These are phyloP conservation scores for Notocelia uddmanniana DNA, from an alignment of 2,888 invertebrate genomes.

Conservation along the genomic window DNA sequence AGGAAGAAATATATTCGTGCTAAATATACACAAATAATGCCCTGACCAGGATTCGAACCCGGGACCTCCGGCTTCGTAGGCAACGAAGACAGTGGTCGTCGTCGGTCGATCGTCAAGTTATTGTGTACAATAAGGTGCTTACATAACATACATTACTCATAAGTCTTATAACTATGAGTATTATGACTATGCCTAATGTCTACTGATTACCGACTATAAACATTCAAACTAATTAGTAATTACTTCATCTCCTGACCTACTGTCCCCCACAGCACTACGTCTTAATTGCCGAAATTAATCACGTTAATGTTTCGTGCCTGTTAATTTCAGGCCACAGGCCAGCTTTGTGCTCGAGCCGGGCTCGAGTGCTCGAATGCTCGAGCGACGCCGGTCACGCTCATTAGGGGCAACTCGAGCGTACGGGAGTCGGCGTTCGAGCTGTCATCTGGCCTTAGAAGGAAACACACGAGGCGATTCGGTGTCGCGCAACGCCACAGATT, in stretches of 20 bases:
- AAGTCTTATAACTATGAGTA: too few species aligned
- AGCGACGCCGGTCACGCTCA: slow-evolving; percentile 63
- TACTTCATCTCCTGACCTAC: slow-evolving; percentile 14
- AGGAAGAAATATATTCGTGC: too few species aligned
- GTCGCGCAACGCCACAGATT: not conserved
- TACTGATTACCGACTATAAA: too few species aligned
- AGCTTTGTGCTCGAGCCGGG: slow-evolving; percentile 70
- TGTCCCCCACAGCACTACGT: slow-evolving; percentile 36
- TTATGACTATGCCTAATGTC: too few species aligned
- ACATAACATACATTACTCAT: too few species aligned
- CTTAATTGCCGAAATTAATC: slow-evolving; percentile 82
- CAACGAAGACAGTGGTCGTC: too few species aligned
- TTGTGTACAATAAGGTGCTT: too few species aligned
- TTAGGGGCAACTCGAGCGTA: slow-evolving; percentile 63
- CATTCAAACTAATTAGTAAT: not conserved
- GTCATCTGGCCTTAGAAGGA: slow-evolving; percentile 58
- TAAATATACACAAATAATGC: too few species aligned
- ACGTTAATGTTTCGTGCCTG: slow-evolving; percentile 78
- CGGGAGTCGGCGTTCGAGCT: slow-evolving; percentile 54
- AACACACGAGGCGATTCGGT: not conserved
- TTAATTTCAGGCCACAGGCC: slow-evolving; percentile 76
- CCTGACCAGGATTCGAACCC: too few species aligned
- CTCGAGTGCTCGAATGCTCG: slow-evolving; percentile 39
- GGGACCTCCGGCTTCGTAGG: too few species aligned
- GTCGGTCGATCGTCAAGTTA: too few species aligned